Evolutionary conservation across 2,797 vertebrate species (phyloP), one percentile per base, ranked within the genome.

Genomic region (Acanthurus lineatus): DNA sequence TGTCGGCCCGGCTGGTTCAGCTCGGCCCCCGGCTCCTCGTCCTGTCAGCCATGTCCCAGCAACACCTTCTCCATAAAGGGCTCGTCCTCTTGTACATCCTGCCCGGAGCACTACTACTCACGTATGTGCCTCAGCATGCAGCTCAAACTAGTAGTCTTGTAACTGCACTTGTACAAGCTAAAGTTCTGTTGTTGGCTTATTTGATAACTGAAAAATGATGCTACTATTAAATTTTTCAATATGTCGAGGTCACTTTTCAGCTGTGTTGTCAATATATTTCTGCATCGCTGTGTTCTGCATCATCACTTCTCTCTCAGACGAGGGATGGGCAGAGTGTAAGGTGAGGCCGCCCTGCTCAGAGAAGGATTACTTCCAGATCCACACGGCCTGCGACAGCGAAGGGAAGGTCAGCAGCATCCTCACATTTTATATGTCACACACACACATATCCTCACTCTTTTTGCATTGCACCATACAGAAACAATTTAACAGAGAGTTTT

Each of bases 1-100:
- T 99, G 98, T 89, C 97, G 97, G 45, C 96, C 98, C 0, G 98
- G 98, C 14, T 98, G 97, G 58, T 99, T 97, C 92, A 98, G 96
- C 80, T 85, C 94, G 35, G 84, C 76, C 15, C 93, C 96, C 0
- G 97, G 98, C 17, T 97, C 97, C 0, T 97, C 97, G 6, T 95
- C 91, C 62, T 99, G 98, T 86, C 93, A 96, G 56, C 69, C 95
- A 35, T 99, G 98, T 77, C 96, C 96, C 60, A 95, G 96, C 88
- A 96, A 98, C 92, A 97, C 96, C 25, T 98, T 95, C 73, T 98
- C 98, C 11, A 92, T 95, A 64, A 97, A 97, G 76, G 97, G 96
- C 52, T 96, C 97, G 10, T 96, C 95, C 47, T 95, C 95, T 76
- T 99, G 98, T 42, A 92, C 88, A 1, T 84, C 85, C 10, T 99